phyloP scores from a whole-genome alignment of 2,113 vertebrate genomes.

The Aspiorhynchus laticeps region DNA sequence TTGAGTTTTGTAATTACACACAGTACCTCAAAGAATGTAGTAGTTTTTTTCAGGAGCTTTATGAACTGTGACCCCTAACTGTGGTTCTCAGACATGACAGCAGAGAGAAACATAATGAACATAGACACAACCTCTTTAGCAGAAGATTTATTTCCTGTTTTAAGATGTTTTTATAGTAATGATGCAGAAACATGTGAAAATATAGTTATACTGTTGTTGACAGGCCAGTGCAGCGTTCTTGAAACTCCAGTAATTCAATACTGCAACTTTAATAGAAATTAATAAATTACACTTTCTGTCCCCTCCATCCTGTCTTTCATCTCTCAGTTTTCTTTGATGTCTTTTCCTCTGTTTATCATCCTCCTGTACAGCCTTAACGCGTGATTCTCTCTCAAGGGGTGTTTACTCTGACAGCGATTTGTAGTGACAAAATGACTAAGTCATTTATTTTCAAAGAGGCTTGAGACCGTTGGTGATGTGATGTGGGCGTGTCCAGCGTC shows the following conservation, averaged over 20 bases:
- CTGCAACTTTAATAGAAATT: not conserved
- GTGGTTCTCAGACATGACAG: not conserved
- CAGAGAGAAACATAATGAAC: not conserved
- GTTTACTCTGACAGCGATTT: not conserved
- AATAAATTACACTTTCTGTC: not conserved
- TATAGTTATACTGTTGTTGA: not conserved
- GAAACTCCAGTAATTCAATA: not conserved
- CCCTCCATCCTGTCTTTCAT: not conserved
- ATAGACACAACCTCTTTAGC: not conserved
- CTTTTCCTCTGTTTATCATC: constrained; percentile 11
- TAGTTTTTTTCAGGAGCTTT: constrained; percentile 1
- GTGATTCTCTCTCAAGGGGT: not conserved
- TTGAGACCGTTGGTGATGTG: not conserved
- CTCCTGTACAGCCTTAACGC: not conserved
- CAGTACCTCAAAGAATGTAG: not conserved
- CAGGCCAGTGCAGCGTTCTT: not conserved
- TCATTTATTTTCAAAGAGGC: constrained; percentile 8
- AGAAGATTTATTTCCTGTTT: not conserved
- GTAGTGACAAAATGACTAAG: constrained; percentile 8
- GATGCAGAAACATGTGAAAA: not conserved
- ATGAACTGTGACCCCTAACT: constrained; percentile 33
- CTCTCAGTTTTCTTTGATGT: not conserved
- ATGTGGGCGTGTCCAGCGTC: not conserved
- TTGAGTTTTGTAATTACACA: constrained; percentile 37
- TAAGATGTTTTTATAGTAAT: not conserved